phyloP scores from a whole-genome alignment of 2,888 invertebrate species.

The Brachyptera putata region DNA sequence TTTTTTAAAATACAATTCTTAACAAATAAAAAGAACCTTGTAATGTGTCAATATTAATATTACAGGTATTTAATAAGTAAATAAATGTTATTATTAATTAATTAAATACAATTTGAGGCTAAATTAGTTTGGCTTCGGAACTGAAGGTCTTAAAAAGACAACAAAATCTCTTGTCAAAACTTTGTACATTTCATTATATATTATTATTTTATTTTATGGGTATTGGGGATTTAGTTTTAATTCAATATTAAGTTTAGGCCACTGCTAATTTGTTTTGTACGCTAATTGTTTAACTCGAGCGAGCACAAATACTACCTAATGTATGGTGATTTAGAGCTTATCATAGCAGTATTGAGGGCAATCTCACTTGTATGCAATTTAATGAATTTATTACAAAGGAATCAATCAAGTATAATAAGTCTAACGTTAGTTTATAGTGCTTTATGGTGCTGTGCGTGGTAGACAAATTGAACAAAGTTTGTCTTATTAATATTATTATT shows the following conservation, averaged over 20 bases:
- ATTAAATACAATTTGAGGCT: constrained; percentile 5
- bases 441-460: constrained; percentile 31
- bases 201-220: constrained; percentile 12
- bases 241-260: too few relatives aligned
- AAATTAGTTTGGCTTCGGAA: constrained; percentile 7
- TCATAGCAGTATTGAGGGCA: constrained; percentile 17
- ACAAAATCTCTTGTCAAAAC: constrained; percentile 26
- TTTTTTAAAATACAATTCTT: not conserved
- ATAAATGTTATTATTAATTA: constrained; percentile 5
- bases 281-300: not conserved
- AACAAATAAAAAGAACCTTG: not conserved
- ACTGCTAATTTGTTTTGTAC: too few relatives aligned
- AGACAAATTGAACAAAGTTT: too few relatives aligned
- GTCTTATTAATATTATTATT: too few relatives aligned
- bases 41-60: constrained; percentile 19
- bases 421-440: too few relatives aligned
- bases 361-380: not conserved
- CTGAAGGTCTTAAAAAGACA: constrained; percentile 22
- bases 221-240: constrained; percentile 7
- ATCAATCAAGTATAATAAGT: not conserved
- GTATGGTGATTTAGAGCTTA: not conserved
- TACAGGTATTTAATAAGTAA: constrained; percentile 11
- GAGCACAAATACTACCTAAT: not conserved
- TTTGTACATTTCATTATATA: constrained; percentile 19
- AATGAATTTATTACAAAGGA: not conserved